Percentiles rank a stretch among this genome's conserved stretches.
Evolutionary conservation across 2,797 vertebrate genomes (phyloP).

Genomic region (Ceyx erithaca): DNA sequence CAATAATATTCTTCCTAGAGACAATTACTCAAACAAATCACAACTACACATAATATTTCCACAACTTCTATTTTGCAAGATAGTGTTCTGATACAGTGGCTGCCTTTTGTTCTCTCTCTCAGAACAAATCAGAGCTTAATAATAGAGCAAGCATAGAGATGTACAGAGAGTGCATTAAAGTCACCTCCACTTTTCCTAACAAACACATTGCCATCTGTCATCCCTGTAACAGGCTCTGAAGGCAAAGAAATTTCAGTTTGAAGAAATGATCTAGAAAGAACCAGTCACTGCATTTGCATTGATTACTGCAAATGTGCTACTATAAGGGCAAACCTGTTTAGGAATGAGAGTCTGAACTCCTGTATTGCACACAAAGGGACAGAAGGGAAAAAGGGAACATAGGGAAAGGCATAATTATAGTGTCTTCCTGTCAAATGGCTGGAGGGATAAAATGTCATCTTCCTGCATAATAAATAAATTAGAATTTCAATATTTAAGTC

Average conservation of each 20-base stretch:
- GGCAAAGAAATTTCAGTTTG: conserved; percentile 20
- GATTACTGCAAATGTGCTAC: conserved; percentile 39
- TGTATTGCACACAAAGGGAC: not conserved
- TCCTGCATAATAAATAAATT: conserved; percentile 65
- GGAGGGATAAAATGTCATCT: conserved; percentile 53
- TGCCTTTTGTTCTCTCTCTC: conserved; percentile 26
- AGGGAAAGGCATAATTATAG: not conserved
- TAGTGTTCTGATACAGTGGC: conserved; percentile 24
- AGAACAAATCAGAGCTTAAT: conserved; percentile 58
- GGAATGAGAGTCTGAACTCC: not conserved
- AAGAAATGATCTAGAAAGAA: conserved; percentile 64
- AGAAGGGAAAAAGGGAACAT: not conserved
- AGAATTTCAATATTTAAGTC: conserved; percentile 64
- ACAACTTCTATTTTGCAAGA: conserved; percentile 5
- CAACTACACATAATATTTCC: conserved; percentile 9
- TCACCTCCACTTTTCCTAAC: conserved; percentile 63
- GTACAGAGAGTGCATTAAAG: conserved; percentile 48
- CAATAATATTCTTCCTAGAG: conserved; percentile 1
- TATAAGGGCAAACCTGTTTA: not conserved
- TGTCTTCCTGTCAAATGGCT: conserved; percentile 43
- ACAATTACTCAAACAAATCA: conserved; percentile 24
- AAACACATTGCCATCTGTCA: conserved; percentile 62
- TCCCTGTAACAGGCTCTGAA: not conserved
- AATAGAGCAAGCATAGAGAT: conserved; percentile 26
- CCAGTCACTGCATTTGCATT: conserved; percentile 29